phyloP scores from a whole-genome alignment of 2,888 invertebrate species.

The Hypomecis atomaria region DNA sequence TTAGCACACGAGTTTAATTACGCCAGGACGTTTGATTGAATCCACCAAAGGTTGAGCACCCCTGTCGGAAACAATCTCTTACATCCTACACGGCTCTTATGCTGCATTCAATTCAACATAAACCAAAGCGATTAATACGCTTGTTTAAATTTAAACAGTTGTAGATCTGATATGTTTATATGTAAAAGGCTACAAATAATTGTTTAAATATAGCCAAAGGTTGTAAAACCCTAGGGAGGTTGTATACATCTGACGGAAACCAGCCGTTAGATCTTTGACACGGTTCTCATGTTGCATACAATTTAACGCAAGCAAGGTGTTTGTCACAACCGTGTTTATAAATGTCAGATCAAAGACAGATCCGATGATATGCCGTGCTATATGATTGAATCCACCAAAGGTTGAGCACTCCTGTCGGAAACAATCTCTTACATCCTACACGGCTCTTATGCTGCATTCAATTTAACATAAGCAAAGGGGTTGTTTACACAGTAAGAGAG shows the following conservation, averaged over 20 bases:
- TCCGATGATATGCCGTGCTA: no score
- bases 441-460: neutral
- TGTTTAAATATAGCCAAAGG: no score
- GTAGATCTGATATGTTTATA: no score
- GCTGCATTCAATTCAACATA: neutral
- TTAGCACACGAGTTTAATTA: slow-evolving; percentile 22
- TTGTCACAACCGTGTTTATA: no score
- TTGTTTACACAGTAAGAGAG: no score
- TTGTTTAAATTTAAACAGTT: no score
- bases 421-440: neutral
- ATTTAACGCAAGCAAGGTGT: no score
- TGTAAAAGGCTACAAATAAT: no score
- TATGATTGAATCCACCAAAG: slow-evolving; percentile 25
- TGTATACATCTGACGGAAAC: neutral
- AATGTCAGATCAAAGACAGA: no score
- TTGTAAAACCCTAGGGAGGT: no score
- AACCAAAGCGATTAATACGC: no score
- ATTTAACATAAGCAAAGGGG: neutral
- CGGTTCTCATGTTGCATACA: neutral
- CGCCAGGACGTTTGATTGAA: slow-evolving; percentile 22
- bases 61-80: neutral
- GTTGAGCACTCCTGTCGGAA: slow-evolving; percentile 1
- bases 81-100: neutral
- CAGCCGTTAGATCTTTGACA: neutral
- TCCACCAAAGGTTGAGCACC: slow-evolving; percentile 14